Evolutionary conservation across 2,888 invertebrate genomes (phyloP), one percentile per base, ranked within the genome.

Genomic region (Marasmarcha lunaedactyla): DNA sequence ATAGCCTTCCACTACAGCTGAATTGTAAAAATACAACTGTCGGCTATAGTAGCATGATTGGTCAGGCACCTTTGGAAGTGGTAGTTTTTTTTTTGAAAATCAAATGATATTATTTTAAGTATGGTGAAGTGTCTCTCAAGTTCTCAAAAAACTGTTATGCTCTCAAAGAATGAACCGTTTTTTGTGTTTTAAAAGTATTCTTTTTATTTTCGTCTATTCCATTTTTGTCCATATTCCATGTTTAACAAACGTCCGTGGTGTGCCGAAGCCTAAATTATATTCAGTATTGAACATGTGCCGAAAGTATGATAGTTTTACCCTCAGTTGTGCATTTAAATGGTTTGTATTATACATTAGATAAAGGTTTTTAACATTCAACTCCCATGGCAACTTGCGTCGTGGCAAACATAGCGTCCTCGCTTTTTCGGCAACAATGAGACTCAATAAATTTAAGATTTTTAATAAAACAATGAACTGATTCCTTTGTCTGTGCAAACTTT

Each of bases 51-150:
- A 49, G 14, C 42, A 43, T 13, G 35, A 39, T 33, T 55, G 55
- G 14, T 53, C 55, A 25, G 55, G 55, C 11, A 58, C 38, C 36
- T 49, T 52, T 6, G 54, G 56, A 14, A 58, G 37, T 6, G 48
- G 30, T 30, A 30, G 9, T 2, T 30, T 30, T 30, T 63, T 50
- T 64, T 63, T 42, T 63, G 53, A 30, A 54, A 63, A 39, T 65
- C 62, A 49, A 61, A 57, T 10, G 50, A 53, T 15, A 61, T 40
- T 13, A 48, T 51, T 44, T 42, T 46, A 35, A 49, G 26, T 36
- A 45, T 49, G 49, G 42, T 35, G 40, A 39, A 25, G 42, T 44
- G 39, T 52, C 46, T 40, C 48, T 48, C 15, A 60, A 42, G 13
- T 48, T 39, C 20, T 42, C 40, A 50, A 47, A 58, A 49, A 50